Base-by-base conservation (phyloP, 2,113 vertebrate genomes). In the Myiozetetes cayanensis region DNA sequence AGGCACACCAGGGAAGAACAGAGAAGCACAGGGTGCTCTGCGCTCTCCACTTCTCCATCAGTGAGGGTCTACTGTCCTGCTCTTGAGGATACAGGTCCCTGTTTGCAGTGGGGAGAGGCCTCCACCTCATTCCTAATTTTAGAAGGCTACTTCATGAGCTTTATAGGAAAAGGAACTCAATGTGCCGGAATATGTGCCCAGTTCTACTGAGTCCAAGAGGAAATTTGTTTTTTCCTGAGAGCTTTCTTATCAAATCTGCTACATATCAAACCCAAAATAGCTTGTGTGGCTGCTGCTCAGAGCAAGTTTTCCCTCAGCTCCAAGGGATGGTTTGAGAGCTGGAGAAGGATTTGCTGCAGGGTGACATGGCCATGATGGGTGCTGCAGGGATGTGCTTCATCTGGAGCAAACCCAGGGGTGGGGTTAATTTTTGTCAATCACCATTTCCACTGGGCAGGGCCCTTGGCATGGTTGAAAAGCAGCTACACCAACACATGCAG, bases 231-330 rank as follows among this genome's bases (percentile, higher is more conserved):
- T 93, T 97, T 97, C 94, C 96, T 96, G 91, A 94, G 87, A 95
- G 91, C 85, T 96, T 96, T 95, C 96, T 96, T 97, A 97, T 97
- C 96, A 96, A 97, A 97, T 79, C 84, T 97, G 77, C 72, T 74
- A 58, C 59, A 6, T 77, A 95, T 96, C 85, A 84, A 92, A 78
- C 61, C 63, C 78, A 76, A 94, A 97, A 96, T 95, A 97, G 71
- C 72, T 72, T n/a, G 74, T 88, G 76, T 88, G 59, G 81, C 61
- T 86, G 90, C 77, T 70, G 72, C 23, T 94, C 77, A 79, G 47
- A 72, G 58, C 52, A 44, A 75, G 50, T 46, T 85, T 63, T 93
- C 68, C 88, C 68, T 94, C 52, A 27, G 73, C 62, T 55, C 37
- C 10, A 8, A 70, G 46, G 47, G 47, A 20, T 53, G 62, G 49